phyloP scores from a whole-genome alignment of 2,113 vertebrate species.

The Scatophagus argus region DNA sequence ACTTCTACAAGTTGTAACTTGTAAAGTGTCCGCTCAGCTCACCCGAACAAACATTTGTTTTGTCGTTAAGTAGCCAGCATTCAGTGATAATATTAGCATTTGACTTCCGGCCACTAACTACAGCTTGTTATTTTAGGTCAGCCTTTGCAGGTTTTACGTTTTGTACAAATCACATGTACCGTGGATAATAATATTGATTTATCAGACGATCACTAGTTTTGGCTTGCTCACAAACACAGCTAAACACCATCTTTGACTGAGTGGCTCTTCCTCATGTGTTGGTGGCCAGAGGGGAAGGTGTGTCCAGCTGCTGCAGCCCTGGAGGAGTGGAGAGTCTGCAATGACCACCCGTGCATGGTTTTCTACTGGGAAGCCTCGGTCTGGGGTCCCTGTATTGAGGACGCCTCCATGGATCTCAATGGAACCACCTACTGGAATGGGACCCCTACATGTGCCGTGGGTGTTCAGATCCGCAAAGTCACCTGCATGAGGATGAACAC shows the following conservation, averaged over 20 bases:
- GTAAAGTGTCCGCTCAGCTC: conserved; percentile 52
- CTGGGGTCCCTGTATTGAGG: conserved; percentile 90
- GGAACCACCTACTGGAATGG: conserved; percentile 76
- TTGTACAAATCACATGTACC: background rate
- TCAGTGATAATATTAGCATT: conserved; percentile 30
- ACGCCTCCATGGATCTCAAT: conserved; percentile 80
- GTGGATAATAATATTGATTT: background rate
- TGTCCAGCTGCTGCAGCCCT: conserved; percentile 89
- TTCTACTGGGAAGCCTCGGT: conserved; percentile 91
- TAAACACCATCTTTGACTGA: background rate
- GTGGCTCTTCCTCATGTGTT: conserved; percentile 3
- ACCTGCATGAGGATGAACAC: conserved; percentile 88
- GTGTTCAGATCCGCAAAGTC: conserved; percentile 89
- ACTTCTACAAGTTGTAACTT: conserved; percentile 35
- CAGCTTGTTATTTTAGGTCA: background rate
- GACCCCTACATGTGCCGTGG: conserved; percentile 85
- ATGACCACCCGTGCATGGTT: conserved; percentile 87
- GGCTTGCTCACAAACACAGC: background rate
- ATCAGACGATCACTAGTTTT: background rate
- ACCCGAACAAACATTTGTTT: conserved; percentile 40
- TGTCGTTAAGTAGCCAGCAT: conserved; percentile 6
- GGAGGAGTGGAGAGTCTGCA: conserved; percentile 91
- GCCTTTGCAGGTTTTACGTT: conserved; percentile 8
- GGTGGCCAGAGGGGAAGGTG: conserved; percentile 84
- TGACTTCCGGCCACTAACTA: conserved; percentile 1